Evolutionary conservation across 2,113 vertebrate species (phyloP).

Genomic region (Engystomops pustulosus): DNA sequence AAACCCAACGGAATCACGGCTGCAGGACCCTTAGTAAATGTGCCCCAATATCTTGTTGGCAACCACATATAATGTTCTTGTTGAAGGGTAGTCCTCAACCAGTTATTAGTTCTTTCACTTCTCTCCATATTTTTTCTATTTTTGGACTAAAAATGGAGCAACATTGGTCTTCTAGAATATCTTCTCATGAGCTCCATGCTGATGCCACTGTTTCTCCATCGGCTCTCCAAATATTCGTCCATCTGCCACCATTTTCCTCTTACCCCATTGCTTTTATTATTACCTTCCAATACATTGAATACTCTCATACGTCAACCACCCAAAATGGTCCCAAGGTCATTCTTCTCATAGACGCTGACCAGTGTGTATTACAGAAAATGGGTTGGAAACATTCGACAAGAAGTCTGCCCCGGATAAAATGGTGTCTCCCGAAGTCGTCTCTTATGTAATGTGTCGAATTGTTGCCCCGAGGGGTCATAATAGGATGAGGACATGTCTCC

Average conservation of each 20-base stretch:
- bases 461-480: constrained; percentile 16
- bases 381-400: neutral
- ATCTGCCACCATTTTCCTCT: neutral
- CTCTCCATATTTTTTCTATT: too few species aligned
- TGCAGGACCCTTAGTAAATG: too few species aligned
- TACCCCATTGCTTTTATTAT: neutral
- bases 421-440: too few species aligned
- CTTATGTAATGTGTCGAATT: neutral
- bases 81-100: neutral
- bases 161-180: too few species aligned
- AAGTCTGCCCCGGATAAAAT: neutral
- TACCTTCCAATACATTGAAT: neutral
- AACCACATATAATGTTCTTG: neutral
- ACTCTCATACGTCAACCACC: neutral
- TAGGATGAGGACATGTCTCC: constrained; percentile 28
- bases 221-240: neutral
- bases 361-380: neutral
- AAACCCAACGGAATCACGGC: too few species aligned
- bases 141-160: too few species aligned
- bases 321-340: too few species aligned
- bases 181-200: neutral
- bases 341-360: neutral
- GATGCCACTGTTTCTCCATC: neutral
- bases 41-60: too few species aligned
- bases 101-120: too few species aligned